These are phyloP conservation scores for Silurus glanis DNA, from an alignment of 2,113 vertebrate species.

Conservation along the genomic window DNA sequence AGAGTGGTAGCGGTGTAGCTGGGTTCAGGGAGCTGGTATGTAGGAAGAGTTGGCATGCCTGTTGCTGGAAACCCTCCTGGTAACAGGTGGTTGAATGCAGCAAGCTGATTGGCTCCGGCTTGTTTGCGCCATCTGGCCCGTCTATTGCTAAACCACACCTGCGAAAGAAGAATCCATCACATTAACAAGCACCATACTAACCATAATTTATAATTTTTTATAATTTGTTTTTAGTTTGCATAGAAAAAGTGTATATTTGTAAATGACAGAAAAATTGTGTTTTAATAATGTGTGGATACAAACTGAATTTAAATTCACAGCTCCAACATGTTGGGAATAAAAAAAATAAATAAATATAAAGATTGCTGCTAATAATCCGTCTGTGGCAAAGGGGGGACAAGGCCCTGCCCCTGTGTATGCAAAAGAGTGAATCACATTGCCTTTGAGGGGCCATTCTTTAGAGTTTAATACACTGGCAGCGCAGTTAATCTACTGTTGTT, in stretches of 20 bases:
- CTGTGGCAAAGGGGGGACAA: slow-evolving; percentile 49
- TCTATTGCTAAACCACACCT: slow-evolving; percentile 99
- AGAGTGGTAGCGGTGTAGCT: slow-evolving; percentile 82
- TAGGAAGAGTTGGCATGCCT: slow-evolving; percentile 88
- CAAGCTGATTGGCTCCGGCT: slow-evolving; percentile 93
- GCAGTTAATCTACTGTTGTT: slow-evolving; percentile 68
- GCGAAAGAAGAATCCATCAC: slow-evolving; percentile 6
- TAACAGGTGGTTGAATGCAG: slow-evolving; percentile 93
- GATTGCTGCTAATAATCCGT: slow-evolving; percentile 51
- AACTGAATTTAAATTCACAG: slow-evolving; percentile 17
- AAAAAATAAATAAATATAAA: slow-evolving; percentile 13
- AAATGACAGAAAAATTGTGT: background rate
- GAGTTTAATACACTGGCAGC: slow-evolving; percentile 65
- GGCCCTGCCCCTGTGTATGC: slow-evolving; percentile 54
- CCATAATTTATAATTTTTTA: background rate
- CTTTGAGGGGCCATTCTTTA: slow-evolving; percentile 59
- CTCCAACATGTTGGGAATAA: slow-evolving; percentile 38
- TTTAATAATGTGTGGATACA: background rate
- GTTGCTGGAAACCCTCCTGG: slow-evolving; percentile 89
- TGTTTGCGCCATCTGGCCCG: slow-evolving; percentile 95
- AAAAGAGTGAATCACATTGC: slow-evolving; percentile 59
- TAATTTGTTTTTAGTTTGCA: background rate
- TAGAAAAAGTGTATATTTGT: background rate
- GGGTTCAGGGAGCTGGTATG: slow-evolving; percentile 92
- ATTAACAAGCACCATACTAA: background rate